phyloP scores from a whole-genome alignment of 1,140 invertebrate genomes.

The Sminthurides bifidus region DNA sequence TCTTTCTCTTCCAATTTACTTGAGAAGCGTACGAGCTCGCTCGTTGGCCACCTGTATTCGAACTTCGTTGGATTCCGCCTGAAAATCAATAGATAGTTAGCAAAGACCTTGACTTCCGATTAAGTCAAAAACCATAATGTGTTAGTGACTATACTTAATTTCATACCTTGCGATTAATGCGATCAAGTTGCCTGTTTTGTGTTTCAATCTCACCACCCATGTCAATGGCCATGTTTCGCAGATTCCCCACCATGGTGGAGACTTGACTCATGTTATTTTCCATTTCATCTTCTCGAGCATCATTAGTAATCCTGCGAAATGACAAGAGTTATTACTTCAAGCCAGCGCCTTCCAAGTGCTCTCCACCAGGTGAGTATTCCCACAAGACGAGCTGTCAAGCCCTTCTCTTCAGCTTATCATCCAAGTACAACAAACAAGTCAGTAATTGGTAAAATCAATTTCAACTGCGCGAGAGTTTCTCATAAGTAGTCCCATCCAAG shows the following conservation, averaged over 20 bases:
- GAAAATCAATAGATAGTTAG: conserved; percentile 26
- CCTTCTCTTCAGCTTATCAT: too few species aligned
- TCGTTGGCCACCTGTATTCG: conserved; percentile 74
- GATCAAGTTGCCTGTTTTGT: conserved; percentile 51
- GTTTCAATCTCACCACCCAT: conserved; percentile 43
- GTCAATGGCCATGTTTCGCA: conserved; percentile 57
- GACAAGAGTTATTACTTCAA: too few species aligned
- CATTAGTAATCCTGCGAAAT: conserved; percentile 37
- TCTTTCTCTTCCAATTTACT: too few species aligned
- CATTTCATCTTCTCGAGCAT: conserved; percentile 39
- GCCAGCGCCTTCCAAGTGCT: too few species aligned
- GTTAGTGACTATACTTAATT: too few species aligned
- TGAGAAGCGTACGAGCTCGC: conserved; percentile 64
- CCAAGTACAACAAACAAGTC: too few species aligned
- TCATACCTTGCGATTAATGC: conserved; percentile 50
- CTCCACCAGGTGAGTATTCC: too few species aligned
- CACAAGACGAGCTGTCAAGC: too few species aligned
- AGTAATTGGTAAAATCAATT: too few species aligned
- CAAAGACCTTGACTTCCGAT: neutral
- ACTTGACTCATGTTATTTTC: conserved; percentile 43
- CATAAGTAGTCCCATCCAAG: too few species aligned
- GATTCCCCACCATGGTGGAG: conserved; percentile 52
- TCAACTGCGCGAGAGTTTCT: too few species aligned
- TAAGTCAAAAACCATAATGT: conserved; percentile 6
- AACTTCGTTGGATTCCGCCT: conserved; percentile 68